Conservation (phyloP, 2,113 vertebrate genomes). For the Nesogale talazaci region DNA sequence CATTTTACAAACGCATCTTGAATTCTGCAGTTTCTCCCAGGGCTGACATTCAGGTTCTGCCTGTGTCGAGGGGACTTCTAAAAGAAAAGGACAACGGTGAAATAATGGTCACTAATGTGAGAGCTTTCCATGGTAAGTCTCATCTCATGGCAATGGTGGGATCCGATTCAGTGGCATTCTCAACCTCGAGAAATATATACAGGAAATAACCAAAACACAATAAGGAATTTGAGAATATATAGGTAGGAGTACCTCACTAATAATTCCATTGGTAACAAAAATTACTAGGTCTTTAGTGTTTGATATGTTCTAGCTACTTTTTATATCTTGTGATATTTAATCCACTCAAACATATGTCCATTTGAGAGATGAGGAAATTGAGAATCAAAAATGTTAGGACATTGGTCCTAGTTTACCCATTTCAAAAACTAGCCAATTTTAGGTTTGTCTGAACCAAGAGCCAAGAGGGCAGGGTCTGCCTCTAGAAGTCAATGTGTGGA, state of each 20-base stretch:
- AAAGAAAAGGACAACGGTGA: conserved; percentile 62
- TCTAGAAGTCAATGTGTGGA: neutral
- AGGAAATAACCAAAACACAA: neutral
- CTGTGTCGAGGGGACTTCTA: conserved; percentile 76
- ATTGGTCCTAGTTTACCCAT: neutral
- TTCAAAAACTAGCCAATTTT: neutral
- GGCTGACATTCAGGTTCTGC: conserved; percentile 86
- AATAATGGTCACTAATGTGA: conserved; percentile 30
- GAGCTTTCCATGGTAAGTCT: neutral
- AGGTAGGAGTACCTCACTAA: neutral
- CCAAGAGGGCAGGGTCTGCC: neutral
- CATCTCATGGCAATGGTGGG: neutral
- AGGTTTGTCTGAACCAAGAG: neutral
- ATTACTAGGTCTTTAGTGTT: neutral
- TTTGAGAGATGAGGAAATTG: neutral
- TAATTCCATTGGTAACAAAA: neutral
- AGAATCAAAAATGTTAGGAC: neutral
- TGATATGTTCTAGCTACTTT: neutral
- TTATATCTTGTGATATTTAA: neutral
- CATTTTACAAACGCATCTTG: conserved; percentile 92
- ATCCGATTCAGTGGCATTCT: neutral
- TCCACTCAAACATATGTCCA: neutral
- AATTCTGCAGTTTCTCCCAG: conserved; percentile 90
- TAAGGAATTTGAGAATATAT: fast-evolving
- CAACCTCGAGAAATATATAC: neutral